Conservation (phyloP, 2,888 invertebrate genomes). For the Drosophila picticornis region DNA sequence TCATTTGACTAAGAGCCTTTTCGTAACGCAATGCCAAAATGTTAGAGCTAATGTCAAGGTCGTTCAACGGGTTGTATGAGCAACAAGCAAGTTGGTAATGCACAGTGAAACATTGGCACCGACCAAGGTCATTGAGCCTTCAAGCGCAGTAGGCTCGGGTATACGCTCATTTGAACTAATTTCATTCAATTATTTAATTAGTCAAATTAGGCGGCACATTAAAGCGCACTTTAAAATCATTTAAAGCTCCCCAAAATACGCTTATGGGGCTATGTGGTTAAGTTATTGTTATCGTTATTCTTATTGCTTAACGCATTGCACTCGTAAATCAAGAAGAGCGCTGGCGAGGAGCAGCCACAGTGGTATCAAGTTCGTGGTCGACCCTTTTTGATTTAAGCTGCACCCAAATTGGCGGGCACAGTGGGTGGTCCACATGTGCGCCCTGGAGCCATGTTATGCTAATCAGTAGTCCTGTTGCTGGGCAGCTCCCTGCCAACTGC, state of each 20-base stretch:
- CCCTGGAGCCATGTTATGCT: conserved; percentile 61
- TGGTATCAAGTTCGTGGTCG: conserved; percentile 59
- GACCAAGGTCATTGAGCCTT: conserved; percentile 52
- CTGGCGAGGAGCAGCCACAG: conserved; percentile 38
- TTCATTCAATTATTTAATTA: conserved; percentile 57
- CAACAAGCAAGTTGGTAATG: conserved; percentile 37
- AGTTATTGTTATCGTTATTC: conserved; percentile 44
- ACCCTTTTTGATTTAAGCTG: conserved; percentile 63
- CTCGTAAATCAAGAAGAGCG: conserved; percentile 64
- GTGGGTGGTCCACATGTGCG: conserved; percentile 55
- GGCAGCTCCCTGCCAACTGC: not conserved
- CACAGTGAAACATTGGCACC: conserved; percentile 10
- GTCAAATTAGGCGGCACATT: conserved; percentile 39
- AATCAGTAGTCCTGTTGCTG: conserved; percentile 54
- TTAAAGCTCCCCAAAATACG: conserved; percentile 10
- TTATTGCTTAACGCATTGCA: conserved; percentile 51
- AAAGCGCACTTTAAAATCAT: conserved; percentile 31
- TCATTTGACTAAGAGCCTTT: conserved; percentile 71
- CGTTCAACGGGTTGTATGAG: conserved; percentile 53
- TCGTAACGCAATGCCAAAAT: conserved; percentile 8
- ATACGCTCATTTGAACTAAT: conserved; percentile 46
- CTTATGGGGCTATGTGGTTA: conserved; percentile 1
- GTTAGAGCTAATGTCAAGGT: conserved; percentile 19
- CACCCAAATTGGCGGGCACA: conserved; percentile 2
- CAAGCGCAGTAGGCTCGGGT: conserved; percentile 21